phyloP scores from a whole-genome alignment of 1,140 invertebrate genomes.

The Drosophila sturtevanti region DNA sequence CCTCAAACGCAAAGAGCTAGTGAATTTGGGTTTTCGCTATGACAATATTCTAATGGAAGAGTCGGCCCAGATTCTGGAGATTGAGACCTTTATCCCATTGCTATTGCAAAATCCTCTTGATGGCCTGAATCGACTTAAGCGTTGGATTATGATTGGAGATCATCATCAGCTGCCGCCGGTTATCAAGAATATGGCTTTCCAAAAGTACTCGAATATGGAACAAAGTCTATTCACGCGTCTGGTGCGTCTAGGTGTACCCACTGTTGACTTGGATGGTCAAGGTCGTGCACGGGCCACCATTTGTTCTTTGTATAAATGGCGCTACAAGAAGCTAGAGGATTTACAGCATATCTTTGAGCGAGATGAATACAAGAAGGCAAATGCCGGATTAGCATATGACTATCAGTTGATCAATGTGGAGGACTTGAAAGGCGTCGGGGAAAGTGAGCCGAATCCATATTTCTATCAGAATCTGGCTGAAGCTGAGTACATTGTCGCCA shows the following conservation, averaged over 20 bases:
- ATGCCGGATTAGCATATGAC: slow-evolving; percentile 96
- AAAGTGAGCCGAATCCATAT: slow-evolving; percentile 98
- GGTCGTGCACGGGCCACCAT: slow-evolving; percentile 93
- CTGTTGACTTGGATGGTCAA: slow-evolving; percentile 98
- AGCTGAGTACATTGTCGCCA: slow-evolving; percentile 98
- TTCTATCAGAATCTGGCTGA: slow-evolving; percentile 99
- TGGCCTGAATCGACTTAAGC: slow-evolving; percentile 96
- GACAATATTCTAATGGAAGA: slow-evolving; percentile 99
- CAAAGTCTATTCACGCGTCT: slow-evolving; percentile 98
- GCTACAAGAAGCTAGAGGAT: slow-evolving; percentile 97
- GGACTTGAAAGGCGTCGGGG: slow-evolving; percentile 98
- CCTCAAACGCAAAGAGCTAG: slow-evolving; percentile 97
- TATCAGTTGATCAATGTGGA: slow-evolving; percentile 98
- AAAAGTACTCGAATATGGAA: slow-evolving; percentile 99
- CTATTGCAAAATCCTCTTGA: slow-evolving; percentile 98
- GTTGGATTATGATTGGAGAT: slow-evolving; percentile 99
- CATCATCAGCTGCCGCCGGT: slow-evolving; percentile 99
- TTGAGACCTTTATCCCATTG: slow-evolving; percentile 99
- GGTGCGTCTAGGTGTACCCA: slow-evolving; percentile 97
- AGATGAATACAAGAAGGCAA: slow-evolving; percentile 93
- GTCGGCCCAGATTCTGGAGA: slow-evolving; percentile 99
- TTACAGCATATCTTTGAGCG: slow-evolving; percentile 92
- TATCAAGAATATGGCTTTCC: slow-evolving; percentile 99
- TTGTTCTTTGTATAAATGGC: slow-evolving; percentile 98
- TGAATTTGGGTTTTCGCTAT: slow-evolving; percentile 98